Percentiles rank a stretch among this genome's conserved stretches.
Evolutionary conservation across 2,797 vertebrate species (phyloP).

Genomic region (Mionectes olivaceus): DNA sequence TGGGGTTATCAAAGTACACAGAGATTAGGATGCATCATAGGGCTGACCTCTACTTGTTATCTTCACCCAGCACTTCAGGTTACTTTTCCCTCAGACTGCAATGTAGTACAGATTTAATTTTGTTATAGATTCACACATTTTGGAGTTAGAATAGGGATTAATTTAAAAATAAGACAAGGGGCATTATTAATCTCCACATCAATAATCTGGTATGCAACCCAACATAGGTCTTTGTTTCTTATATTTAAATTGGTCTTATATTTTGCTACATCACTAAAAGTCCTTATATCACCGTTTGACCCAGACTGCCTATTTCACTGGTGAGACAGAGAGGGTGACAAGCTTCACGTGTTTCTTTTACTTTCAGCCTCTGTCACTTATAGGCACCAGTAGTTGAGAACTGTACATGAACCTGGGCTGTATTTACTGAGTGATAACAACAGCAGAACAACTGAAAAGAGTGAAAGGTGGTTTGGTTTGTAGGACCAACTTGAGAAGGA

Average conservation of each 20-base stretch:
- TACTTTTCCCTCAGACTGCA: neutral
- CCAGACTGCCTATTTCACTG: neutral
- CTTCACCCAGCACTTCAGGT: neutral
- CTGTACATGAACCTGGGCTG: neutral
- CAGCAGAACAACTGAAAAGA: neutral
- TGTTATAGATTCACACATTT: neutral
- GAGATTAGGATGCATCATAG: neutral
- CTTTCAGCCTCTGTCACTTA: neutral
- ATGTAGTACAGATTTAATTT: neutral
- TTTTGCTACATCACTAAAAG: neutral
- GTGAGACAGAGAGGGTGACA: neutral
- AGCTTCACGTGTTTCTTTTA: neutral
- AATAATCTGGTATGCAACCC: neutral
- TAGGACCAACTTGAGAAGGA: neutral
- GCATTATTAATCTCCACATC: neutral
- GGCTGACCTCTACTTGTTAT: neutral
- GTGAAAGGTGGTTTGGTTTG: too few species aligned
- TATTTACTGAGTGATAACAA: neutral
- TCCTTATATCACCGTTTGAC: neutral
- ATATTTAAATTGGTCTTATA: neutral
- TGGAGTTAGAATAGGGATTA: neutral
- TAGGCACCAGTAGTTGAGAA: neutral
- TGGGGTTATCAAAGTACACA: neutral
- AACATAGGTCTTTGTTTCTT: neutral
- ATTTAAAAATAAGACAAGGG: neutral